A percentile compares a stretch with the other conserved stretches of the same genome.
phyloP scores from a whole-genome alignment of 2,888 invertebrate genomes.

The Cerceris ruficornis region DNA sequence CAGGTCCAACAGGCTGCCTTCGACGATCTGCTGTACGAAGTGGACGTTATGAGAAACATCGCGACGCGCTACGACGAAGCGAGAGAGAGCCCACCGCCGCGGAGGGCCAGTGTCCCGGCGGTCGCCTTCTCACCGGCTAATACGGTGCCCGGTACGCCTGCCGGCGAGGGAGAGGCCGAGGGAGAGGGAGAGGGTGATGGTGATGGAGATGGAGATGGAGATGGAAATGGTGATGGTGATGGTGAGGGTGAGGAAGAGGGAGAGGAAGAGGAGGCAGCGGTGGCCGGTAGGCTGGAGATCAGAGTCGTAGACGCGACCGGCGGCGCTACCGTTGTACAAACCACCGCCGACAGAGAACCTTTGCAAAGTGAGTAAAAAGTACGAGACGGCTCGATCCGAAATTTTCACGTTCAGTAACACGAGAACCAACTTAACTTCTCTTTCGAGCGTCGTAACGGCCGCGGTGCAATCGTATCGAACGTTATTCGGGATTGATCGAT shows the following conservation, averaged over 20 bases:
- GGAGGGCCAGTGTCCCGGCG: constrained; percentile 80
- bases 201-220: too few species aligned
- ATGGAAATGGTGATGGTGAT: too few species aligned
- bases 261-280: constrained; percentile 84
- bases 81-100: constrained; percentile 66
- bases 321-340: constrained; percentile 79
- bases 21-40: constrained; percentile 90
- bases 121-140: constrained; percentile 69
- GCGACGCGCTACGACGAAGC: constrained; percentile 84
- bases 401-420: neutral
- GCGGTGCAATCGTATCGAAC: neutral
- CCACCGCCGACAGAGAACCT: constrained; percentile 78
- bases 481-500: neutral
- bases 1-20: constrained; percentile 92
- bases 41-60: constrained; percentile 92
- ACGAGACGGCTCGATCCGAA: too few species aligned
- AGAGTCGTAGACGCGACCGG: constrained; percentile 84
- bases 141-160: constrained; percentile 68
- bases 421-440: neutral
- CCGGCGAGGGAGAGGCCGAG: constrained; percentile 4
- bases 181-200: too few species aligned
- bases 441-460: neutral
- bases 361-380: constrained; percentile 72
- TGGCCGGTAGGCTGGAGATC: constrained; percentile 92
- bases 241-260: constrained; percentile 38